Evolutionary conservation across 2,888 invertebrate species (phyloP).

Genomic region (Hypselothyrea guttata): DNA sequence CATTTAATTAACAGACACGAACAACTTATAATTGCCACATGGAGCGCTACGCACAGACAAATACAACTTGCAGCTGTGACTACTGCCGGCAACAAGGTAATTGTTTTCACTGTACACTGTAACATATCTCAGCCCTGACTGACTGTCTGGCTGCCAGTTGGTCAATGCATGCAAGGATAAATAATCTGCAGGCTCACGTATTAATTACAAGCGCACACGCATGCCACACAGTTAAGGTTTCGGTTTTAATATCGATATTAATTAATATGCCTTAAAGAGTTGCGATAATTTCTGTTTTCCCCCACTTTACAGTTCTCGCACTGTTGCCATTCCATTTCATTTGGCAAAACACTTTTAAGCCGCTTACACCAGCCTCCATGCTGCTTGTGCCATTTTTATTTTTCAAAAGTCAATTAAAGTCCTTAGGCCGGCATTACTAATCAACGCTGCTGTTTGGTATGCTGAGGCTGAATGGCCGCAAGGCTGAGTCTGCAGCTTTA

Average conservation of each 20-base stretch:
- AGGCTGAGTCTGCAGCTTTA: conserved; percentile 20
- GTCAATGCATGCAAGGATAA: conserved; percentile 51
- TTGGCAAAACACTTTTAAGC: neutral
- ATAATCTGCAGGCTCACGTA: conserved; percentile 60
- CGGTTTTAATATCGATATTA: too few relatives aligned
- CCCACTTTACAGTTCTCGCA: too few relatives aligned
- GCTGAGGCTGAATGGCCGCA: conserved; percentile 13
- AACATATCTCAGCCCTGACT: too few relatives aligned
- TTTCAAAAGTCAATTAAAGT: conserved; percentile 51
- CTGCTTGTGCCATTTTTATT: conserved; percentile 9
- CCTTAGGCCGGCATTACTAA: conserved; percentile 39
- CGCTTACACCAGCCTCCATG: too few relatives aligned
- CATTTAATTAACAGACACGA: conserved; percentile 78
- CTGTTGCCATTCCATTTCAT: too few relatives aligned
- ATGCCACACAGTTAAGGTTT: conserved; percentile 12
- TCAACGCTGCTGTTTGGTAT: conserved; percentile 55
- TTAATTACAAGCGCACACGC: conserved; percentile 66
- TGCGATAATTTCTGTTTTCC: too few relatives aligned
- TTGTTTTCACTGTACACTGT: conserved; percentile 51
- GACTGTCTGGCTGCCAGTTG: conserved; percentile 24
- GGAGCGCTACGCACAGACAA: conserved; percentile 9
- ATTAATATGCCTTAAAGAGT: neutral
- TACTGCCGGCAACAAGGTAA: conserved; percentile 55
- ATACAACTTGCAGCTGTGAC: conserved; percentile 34
- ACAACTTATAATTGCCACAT: conserved; percentile 69